A percentile compares a stretch with the other conserved stretches of the same genome.
Evolutionary conservation across 2,888 invertebrate genomes (phyloP).

Genomic region (Drosophila fungiperda): DNA sequence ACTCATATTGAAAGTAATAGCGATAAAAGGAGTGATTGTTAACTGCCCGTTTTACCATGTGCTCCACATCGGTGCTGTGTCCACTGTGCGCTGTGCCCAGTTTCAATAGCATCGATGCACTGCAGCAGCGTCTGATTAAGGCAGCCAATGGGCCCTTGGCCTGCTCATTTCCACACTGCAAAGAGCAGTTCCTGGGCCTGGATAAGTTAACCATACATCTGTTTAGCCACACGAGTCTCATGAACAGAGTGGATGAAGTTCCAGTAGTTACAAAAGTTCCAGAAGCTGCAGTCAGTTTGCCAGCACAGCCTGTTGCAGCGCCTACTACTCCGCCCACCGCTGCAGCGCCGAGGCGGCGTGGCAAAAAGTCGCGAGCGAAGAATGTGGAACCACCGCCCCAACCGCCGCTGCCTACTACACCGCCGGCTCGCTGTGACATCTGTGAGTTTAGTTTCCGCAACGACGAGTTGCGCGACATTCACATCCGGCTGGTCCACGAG

Average conservation of each 20-base stretch:
- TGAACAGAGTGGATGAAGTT: constrained; percentile 46
- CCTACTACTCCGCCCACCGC: constrained; percentile 11
- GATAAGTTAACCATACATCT: constrained; percentile 94
- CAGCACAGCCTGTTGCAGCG: neutral
- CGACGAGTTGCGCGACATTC: constrained; percentile 89
- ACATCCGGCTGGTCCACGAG: constrained; percentile 89
- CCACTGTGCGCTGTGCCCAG: constrained; percentile 91
- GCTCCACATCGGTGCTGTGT: constrained; percentile 88
- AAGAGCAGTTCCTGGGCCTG: constrained; percentile 90
- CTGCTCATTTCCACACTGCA: constrained; percentile 90
- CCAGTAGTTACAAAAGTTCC: constrained; percentile 13
- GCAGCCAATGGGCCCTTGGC: constrained; percentile 90
- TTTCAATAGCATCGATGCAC: constrained; percentile 89
- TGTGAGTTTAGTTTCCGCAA: constrained; percentile 91
- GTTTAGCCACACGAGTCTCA: constrained; percentile 88
- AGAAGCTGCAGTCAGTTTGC: constrained; percentile 3
- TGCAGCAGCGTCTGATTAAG: constrained; percentile 90
- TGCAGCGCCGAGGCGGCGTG: constrained; percentile 49
- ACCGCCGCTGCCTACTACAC: constrained; percentile 18
- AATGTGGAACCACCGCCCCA: constrained; percentile 16
- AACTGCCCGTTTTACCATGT: constrained; percentile 75
- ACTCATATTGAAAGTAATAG: constrained; percentile 7
- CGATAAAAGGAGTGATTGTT: neutral
- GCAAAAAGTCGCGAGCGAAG: constrained; percentile 55
- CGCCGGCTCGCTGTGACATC: constrained; percentile 87